Base-by-base conservation (phyloP, 2,113 vertebrate genomes). In the Pterophyllum scalare region DNA sequence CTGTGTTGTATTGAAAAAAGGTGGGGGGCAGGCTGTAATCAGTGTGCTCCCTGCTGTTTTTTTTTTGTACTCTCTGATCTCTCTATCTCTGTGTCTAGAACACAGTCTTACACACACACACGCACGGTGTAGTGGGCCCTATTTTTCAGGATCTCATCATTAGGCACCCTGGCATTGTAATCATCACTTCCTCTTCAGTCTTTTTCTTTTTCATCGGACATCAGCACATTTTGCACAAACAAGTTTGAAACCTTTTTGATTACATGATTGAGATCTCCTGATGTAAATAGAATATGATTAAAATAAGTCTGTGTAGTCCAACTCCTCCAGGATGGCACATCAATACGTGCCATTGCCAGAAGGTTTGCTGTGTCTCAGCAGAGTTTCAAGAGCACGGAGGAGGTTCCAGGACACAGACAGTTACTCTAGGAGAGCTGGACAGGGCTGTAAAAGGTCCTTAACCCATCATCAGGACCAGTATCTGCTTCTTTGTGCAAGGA, bases 31-130 rank as follows among this genome's bases (percentile, higher is more conserved):
- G 82, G 46, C 49, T 7, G 77, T 90, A 93, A 93, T 92, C 89
- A 90, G n/a, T 74, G 59, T 38, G 56, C 80, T 77, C 86, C 89
- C 82, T 59, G 79, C 92, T 88, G 87, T 80, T 86, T 52, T 76
- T 57, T 81, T 86, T 88, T 83, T 79, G 59, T 83, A 56, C 75
- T 81, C 65, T 83, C 67, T 90, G 90, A 92, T 91, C 78, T 92
- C 65, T 76, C 70, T 87, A 40, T 80, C 38, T 59, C 38, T 2
- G 11, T 59, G 24, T 89, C 40, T 70, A 26, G 24, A 52, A 22
- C 84, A 59, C 28, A 33, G 31, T 75, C 76, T 59, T 20, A 61
- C 26, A 54, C 82, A 72, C 38, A 64, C 31, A 35, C 22, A 74
- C 60, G 54, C 24, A 26, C 24, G 60, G 38, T 35, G 64, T 77